Evolutionary conservation across 1,140 invertebrate genomes (phyloP).

Genomic region (Neelides sp.): DNA sequence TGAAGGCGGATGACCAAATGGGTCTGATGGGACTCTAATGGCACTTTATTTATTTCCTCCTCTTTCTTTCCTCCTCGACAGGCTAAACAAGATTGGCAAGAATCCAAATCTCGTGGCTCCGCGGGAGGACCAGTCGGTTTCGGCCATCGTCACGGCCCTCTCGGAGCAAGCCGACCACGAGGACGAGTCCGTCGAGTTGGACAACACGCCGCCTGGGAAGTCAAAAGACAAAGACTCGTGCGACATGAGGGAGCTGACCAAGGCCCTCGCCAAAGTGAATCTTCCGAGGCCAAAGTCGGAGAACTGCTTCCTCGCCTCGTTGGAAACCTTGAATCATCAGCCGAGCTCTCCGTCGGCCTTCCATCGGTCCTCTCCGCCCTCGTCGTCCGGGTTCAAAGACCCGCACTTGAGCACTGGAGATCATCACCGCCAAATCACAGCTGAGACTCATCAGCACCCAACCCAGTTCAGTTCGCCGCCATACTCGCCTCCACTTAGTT

Average conservation of each 20-base stretch:
- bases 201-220: conserved; percentile 17
- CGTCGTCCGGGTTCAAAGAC: too few species aligned
- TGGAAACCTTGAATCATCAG: conserved; percentile 27
- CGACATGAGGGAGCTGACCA: conserved; percentile 37
- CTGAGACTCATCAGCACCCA: too few species aligned
- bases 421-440: too few species aligned
- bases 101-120: conserved; percentile 81
- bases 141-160: conserved; percentile 76
- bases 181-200: conserved; percentile 27
- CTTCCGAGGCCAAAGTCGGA: conserved; percentile 68
- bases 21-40: too few species aligned
- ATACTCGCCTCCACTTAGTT: too few species aligned
- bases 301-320: conserved; percentile 56
- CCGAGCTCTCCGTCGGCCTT: too few species aligned
- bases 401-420: too few species aligned
- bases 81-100: conserved; percentile 95
- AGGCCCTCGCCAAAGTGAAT: conserved; percentile 48
- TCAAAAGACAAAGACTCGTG: conserved; percentile 32
- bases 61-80: conserved; percentile 34
- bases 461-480: too few species aligned
- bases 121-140: conserved; percentile 77
- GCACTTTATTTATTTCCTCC: too few species aligned
- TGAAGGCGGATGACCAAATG: too few species aligned
- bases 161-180: conserved; percentile 72
- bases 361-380: too few species aligned